phyloP scores from a whole-genome alignment of 2,113 vertebrate species.

The Scortum barcoo region DNA sequence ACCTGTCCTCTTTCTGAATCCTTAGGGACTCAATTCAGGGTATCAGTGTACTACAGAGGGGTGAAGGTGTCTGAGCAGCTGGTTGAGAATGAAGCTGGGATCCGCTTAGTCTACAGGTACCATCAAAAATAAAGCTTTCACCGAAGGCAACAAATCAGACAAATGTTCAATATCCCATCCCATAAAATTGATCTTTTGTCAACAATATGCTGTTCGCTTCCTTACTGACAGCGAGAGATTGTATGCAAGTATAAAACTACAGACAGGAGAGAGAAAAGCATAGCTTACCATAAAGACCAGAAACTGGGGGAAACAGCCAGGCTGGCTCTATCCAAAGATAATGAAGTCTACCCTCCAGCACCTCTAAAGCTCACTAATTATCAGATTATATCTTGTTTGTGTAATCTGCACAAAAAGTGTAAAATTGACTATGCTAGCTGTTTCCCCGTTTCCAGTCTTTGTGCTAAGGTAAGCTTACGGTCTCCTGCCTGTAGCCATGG shows the following conservation, averaged over 20 bases:
- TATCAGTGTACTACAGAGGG: slow-evolving; percentile 88
- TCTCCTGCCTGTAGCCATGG: not conserved
- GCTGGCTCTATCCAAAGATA: not conserved
- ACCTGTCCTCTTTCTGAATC: slow-evolving; percentile 16
- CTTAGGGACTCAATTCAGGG: slow-evolving; percentile 86
- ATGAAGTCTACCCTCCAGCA: not conserved
- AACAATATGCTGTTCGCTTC: not conserved
- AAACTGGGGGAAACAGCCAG: not conserved
- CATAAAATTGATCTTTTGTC: not conserved
- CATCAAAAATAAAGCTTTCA: slow-evolving; percentile 1
- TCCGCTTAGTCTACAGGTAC: slow-evolving; percentile 86
- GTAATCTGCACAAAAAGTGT: not conserved
- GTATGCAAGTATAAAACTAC: too few species aligned
- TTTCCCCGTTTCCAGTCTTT: not conserved
- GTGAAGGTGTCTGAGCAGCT: slow-evolving; percentile 77
- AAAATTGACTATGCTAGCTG: not conserved
- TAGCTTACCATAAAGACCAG: not conserved
- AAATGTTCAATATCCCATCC: not conserved
- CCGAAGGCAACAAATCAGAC: not conserved
- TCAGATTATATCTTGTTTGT: not conserved
- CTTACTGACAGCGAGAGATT: not conserved
- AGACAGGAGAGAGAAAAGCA: not conserved
- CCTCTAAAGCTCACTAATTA: not conserved
- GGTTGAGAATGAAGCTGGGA: slow-evolving; percentile 79
- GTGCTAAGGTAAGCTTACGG: not conserved